Evolutionary conservation across 2,888 invertebrate species (phyloP).

Genomic region (Cosmia pyralina): DNA sequence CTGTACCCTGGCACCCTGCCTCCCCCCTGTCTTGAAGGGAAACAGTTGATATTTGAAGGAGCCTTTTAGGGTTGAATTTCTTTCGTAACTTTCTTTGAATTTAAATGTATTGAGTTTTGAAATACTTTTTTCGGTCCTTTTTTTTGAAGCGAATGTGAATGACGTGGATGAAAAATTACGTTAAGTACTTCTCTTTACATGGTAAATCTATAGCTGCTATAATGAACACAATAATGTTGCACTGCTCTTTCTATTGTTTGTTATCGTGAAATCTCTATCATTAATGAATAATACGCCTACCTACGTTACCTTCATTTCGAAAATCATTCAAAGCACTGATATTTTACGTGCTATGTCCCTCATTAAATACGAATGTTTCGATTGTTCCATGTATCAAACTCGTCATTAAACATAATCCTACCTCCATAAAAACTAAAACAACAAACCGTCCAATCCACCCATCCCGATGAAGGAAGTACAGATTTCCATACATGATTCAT

Average conservation of each 20-base stretch:
- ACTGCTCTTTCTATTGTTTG: background rate
- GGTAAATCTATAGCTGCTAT: background rate
- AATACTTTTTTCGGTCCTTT: conserved; percentile 19
- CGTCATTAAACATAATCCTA: background rate
- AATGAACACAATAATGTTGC: background rate
- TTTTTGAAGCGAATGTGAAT: conserved; percentile 24
- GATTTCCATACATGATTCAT: conserved; percentile 61
- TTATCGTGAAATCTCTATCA: background rate
- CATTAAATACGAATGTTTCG: background rate
- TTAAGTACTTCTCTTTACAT: background rate
- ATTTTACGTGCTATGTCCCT: background rate
- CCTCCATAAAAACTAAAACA: background rate
- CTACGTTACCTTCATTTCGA: background rate
- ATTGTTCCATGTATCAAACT: background rate
- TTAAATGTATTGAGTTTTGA: conserved; percentile 60
- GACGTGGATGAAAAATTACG: conserved; percentile 21
- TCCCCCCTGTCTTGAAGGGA: conserved; percentile 64
- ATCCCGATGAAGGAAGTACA: conserved; percentile 43
- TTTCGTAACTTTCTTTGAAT: conserved; percentile 58
- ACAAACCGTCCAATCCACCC: background rate
- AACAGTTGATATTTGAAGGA: conserved; percentile 76
- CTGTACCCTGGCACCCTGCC: conserved; percentile 45
- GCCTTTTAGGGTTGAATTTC: conserved; percentile 60
- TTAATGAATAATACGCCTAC: background rate
- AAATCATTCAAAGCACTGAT: background rate